A percentile compares a stretch with the other conserved stretches of the same genome.
Conservation (phyloP, 1,140 invertebrate genomes). For the Drosophila orosa region DNA sequence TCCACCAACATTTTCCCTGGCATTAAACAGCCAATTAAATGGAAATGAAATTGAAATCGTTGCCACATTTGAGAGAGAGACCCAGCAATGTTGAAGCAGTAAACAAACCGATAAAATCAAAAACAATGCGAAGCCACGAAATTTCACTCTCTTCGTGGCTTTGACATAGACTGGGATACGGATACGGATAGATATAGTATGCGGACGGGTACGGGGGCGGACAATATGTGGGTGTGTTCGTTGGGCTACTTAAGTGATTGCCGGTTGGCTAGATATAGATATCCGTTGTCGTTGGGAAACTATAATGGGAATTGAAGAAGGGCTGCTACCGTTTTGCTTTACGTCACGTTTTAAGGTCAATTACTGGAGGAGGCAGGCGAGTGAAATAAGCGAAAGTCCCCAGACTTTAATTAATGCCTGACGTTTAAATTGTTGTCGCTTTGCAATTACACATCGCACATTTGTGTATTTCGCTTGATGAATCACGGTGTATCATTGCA, state of each 20-base stretch:
- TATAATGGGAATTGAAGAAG: constrained; percentile 23
- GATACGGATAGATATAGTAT: constrained; percentile 4
- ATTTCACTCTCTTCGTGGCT: constrained; percentile 47
- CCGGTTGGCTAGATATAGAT: constrained; percentile 52
- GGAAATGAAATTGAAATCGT: constrained; percentile 61
- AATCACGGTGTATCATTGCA: constrained; percentile 47
- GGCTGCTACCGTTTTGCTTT: constrained; percentile 45
- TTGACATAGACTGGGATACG: constrained; percentile 12
- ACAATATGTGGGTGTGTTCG: constrained; percentile 62
- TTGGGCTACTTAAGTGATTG: constrained; percentile 70
- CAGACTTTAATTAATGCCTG: constrained; percentile 38
- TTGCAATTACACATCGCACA: constrained; percentile 42
- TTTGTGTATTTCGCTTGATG: constrained; percentile 16
- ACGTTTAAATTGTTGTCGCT: constrained; percentile 21
- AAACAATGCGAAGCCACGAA: constrained; percentile 42
- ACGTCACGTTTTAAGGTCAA: constrained; percentile 74
- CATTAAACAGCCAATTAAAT: constrained; percentile 42
- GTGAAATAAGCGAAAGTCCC: constrained; percentile 36
- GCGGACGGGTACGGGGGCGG: not conserved
- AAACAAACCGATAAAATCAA: constrained; percentile 57
- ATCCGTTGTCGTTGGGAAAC: constrained; percentile 56
- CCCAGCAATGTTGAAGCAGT: constrained; percentile 8
- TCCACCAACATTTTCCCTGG: constrained; percentile 20
- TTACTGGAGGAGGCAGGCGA: constrained; percentile 33
- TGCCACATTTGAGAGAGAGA: constrained; percentile 30